Base-by-base conservation (phyloP, 1,140 invertebrate genomes). In the Nephila pilipes region DNA sequence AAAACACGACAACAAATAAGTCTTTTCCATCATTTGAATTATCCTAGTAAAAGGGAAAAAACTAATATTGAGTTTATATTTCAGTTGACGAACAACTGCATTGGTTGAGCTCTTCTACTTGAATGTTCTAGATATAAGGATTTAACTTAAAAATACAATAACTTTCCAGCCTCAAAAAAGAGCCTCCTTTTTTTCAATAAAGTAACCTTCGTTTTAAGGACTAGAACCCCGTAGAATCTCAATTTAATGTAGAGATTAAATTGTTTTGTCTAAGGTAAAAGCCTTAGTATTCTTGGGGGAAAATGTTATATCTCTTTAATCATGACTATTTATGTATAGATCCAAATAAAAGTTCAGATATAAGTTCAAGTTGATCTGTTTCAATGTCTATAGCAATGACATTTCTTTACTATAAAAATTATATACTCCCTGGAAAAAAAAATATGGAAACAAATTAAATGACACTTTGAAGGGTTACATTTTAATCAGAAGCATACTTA, bases 1-100 rank as follows among this genome's bases (percentile, higher is more conserved):
- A 54, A 63, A 69, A 63, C 63, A 87, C 60, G 36, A 69, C 36
- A 69, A 88, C 54, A 57, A 85, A 57, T 32, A 85, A 57, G 83
- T 58, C 46, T 38, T 88, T 60, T 88, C 58, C 32, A 69, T 69
- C 60, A 88, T 88, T 88, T 88, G 87, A 46, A 88, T 88, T 88
- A 88, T 88, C 46, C 54, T 54, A 55, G 38, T 83, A 54, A 83
- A 57, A 83, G 58, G 87, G 29, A 46, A 88, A 69, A 65, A 83
- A 46, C 63, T 88, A 88, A 88, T 88, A 32, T 88, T 65, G 58
- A 58, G 87, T 65, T 54, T 65, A 65, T 54, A 69, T 88, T 88
- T 65, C 60, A 46, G 87, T 69, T 88, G 58, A 46, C 63, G 32
- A 55, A 65, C 85, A 29, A 69, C 58, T 55, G 81, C 12, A 83